phyloP scores from a whole-genome alignment of 2,797 vertebrate species.

The Mormyrus proboscirostris region DNA sequence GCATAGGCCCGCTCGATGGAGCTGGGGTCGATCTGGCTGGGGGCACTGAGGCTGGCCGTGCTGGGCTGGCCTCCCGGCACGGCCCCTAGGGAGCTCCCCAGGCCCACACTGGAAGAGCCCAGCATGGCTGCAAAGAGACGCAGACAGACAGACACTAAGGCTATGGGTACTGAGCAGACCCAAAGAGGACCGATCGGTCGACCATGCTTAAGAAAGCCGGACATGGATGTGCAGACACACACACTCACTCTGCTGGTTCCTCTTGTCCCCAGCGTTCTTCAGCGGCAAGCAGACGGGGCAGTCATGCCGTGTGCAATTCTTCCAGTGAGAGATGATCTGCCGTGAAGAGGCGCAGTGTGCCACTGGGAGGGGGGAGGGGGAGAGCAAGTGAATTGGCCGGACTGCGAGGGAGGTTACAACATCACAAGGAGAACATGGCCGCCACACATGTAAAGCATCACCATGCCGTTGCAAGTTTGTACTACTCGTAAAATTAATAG shows the following conservation, averaged over 20 bases:
- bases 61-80: constrained; percentile 78
- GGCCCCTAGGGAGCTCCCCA: constrained; percentile 70
- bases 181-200: neutral
- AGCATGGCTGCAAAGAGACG: constrained; percentile 67
- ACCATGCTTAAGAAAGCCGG: neutral
- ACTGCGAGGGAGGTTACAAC: neutral
- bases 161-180: neutral
- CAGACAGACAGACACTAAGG: neutral
- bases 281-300: constrained; percentile 95
- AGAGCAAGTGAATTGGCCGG: neutral
- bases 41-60: constrained; percentile 74
- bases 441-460: neutral
- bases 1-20: constrained; percentile 95
- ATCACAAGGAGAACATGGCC: neutral
- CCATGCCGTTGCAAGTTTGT: neutral
- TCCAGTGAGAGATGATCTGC: constrained; percentile 99
- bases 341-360: constrained; percentile 96
- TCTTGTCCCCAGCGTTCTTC: constrained; percentile 95
- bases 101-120: constrained; percentile 73
- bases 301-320: constrained; percentile 95
- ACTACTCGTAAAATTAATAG: neutral
- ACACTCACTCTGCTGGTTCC: constrained; percentile 91
- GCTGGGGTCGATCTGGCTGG: constrained; percentile 93
- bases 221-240: neutral
- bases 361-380: constrained; percentile 58